Base-by-base conservation (phyloP, 2,797 vertebrate genomes). In the Thaleichthys pacificus region DNA sequence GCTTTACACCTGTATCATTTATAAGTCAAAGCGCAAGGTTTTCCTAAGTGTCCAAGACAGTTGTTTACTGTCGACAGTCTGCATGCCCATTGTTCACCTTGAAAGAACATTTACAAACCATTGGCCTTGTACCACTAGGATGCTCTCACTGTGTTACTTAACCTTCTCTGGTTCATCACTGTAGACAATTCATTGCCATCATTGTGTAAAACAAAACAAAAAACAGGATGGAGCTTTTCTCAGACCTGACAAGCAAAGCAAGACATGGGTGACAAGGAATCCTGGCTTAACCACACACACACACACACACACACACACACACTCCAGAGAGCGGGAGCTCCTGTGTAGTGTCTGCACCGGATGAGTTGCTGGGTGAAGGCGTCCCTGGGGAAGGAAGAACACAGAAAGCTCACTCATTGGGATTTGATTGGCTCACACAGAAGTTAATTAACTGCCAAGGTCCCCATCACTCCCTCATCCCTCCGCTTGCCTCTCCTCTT, bases 391-490 rank as follows among this genome's bases (percentile, higher is more conserved):
- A 78, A 22, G 49, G 68, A 72, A 74, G 72, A 73, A 75, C 66
- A 78, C 69, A 77, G 71, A 57, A 35, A 69, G 66, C 73, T 76
- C 70, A 80, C 75, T 79, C 78, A 80, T 83, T 79, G 76, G 77
- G 77, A 22, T 78, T 80, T 75, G 78, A 81, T 80, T 83, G 68
- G 22, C 61, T 60, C 35, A 68, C 51, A 65, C 61, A 62, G 61
- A 67, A 77, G 73, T 81, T 81, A 65, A 86, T 84, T 74, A 83
- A 76, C 72, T 83, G 82, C 76, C 77, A 74, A 63, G 60, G 61
- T 79, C 62, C 71, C 76, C 66, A 15, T 70, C 72, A 32, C 42
- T 78, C 67, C 68, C 76, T 72, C 71, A 73, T 74, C 32, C 32
- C 32, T 5, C 9, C 9, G 38, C 38, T 72, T 72, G 61, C 58